These are phyloP conservation scores for Boulengerochromis microlepis DNA, from an alignment of 2,113 vertebrate genomes.

Conservation along the genomic window DNA sequence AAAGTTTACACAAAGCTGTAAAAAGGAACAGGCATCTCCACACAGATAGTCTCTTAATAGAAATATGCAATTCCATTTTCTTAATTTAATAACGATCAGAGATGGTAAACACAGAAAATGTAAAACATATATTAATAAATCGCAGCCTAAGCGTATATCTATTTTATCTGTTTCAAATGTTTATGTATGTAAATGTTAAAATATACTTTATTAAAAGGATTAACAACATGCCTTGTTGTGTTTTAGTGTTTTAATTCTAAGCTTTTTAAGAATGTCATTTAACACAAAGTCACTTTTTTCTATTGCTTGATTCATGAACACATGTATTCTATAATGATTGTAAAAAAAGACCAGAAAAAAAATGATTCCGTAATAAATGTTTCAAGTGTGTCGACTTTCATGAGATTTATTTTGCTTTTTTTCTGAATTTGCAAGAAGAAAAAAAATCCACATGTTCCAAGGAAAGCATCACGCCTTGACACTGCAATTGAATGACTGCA, in stretches of 20 bases:
- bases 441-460: neutral
- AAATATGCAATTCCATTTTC: conserved; percentile 28
- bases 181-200: conserved; percentile 41
- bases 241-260: conserved; percentile 40
- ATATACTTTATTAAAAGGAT: conserved; percentile 37
- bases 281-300: conserved; percentile 30
- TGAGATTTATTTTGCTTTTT: neutral
- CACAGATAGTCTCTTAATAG: neutral
- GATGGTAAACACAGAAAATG: neutral
- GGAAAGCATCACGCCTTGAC: neutral
- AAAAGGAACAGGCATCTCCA: neutral
- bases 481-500: neutral
- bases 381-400: conserved; percentile 13
- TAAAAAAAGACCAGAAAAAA: conserved; percentile 61
- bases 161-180: conserved; percentile 39
- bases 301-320: conserved; percentile 60
- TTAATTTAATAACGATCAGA: neutral
- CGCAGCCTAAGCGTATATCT: conserved; percentile 1
- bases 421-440: neutral
- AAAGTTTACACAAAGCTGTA: neutral
- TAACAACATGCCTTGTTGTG: conserved; percentile 21
- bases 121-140: neutral
- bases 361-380: conserved; percentile 64
- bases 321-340: conserved; percentile 72
- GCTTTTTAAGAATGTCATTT: conserved; percentile 56